These are phyloP conservation scores for Plectrocnemia conspersa DNA, from an alignment of 1,140 invertebrate genomes.

Conservation along the genomic window DNA sequence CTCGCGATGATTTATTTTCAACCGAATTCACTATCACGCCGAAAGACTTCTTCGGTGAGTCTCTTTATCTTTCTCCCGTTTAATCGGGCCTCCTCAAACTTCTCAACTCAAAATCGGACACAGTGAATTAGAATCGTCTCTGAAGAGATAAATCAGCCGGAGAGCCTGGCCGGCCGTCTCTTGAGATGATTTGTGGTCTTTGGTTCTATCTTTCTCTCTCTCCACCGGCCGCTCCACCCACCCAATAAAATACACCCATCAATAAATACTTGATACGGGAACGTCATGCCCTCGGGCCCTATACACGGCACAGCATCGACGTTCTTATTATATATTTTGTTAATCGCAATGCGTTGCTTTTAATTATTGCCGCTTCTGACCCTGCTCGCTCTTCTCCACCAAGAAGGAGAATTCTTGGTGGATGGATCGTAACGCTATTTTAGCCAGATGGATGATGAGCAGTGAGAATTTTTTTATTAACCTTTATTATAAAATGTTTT, in stretches of 20 bases:
- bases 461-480: too few species aligned
- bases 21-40: too few species aligned
- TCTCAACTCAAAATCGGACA: constrained; percentile 32
- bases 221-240: constrained; percentile 22
- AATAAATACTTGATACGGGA: constrained; percentile 30
- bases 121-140: constrained; percentile 20
- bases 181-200: constrained; percentile 31
- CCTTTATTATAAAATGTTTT: too few species aligned
- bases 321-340: too few species aligned
- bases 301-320: constrained; percentile 1
- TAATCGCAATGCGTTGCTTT: constrained; percentile 30
- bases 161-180: constrained; percentile 17
- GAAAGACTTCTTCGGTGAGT: too few species aligned
- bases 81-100: too few species aligned
- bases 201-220: background rate
- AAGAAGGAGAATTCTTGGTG: too few species aligned
- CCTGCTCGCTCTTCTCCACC: too few species aligned
- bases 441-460: too few species aligned
- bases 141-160: constrained; percentile 30
- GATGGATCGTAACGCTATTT: too few species aligned
- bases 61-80: too few species aligned
- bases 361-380: constrained; percentile 29
- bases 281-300: constrained; percentile 23
- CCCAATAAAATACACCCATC: constrained; percentile 34
- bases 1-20: too few species aligned